These are phyloP conservation scores for Mystacornis crossleyi DNA, from an alignment of 2,113 vertebrate species.

Conservation along the genomic window DNA sequence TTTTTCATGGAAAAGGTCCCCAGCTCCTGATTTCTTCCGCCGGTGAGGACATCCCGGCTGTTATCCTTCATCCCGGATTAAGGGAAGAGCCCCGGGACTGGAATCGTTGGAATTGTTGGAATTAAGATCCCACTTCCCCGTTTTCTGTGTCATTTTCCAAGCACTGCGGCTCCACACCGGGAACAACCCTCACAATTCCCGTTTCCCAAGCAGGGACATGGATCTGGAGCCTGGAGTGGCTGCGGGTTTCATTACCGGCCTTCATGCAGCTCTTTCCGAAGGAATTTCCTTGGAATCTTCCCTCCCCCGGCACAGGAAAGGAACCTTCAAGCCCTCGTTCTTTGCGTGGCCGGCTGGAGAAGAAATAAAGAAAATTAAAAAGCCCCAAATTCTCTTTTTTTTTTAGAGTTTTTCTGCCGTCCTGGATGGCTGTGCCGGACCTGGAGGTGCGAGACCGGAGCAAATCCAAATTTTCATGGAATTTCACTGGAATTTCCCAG, in stretches of 20 bases:
- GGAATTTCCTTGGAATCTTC: neutral
- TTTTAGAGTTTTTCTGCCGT: neutral
- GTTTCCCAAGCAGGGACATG: neutral
- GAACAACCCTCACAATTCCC: neutral
- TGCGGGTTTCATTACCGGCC: neutral
- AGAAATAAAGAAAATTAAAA: neutral
- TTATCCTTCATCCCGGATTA: neutral
- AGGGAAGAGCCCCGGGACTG: neutral
- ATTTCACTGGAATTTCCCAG: neutral
- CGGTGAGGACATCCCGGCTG: neutral
- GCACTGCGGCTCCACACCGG: no score
- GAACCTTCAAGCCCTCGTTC: neutral
- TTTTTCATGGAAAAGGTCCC: neutral
- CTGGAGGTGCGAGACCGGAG: no score
- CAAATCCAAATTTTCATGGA: neutral
- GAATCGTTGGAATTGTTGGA: neutral
- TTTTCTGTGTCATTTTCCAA: neutral
- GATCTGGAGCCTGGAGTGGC: neutral
- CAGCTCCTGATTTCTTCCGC: neutral
- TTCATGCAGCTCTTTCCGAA: neutral
- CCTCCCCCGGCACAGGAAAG: neutral
- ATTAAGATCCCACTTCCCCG: neutral
- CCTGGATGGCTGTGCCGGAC: neutral
- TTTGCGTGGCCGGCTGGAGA: no score
- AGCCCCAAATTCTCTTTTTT: neutral